phyloP scores from a whole-genome alignment of 2,113 vertebrate genomes.

The Mugil cephalus region DNA sequence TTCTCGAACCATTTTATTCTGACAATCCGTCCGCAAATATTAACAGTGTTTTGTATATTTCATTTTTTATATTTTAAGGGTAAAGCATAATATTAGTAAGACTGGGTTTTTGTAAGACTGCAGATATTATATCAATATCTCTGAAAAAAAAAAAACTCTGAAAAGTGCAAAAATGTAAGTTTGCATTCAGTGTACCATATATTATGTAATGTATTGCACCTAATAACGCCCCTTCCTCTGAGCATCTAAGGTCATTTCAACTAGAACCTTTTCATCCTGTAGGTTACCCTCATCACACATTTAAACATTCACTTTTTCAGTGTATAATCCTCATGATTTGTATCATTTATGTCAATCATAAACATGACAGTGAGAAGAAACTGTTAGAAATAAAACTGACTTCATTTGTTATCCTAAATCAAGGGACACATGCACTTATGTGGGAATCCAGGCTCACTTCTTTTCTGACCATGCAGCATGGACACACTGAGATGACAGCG shows the following conservation, averaged over 20 bases:
- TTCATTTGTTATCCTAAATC: constrained; percentile 36
- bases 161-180: constrained; percentile 66
- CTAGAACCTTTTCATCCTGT: constrained; percentile 24
- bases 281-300: constrained; percentile 19
- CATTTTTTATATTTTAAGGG: not conserved
- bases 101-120: constrained; percentile 52
- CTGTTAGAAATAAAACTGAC: constrained; percentile 18
- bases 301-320: constrained; percentile 58
- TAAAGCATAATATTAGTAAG: constrained; percentile 46
- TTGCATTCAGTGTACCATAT: constrained; percentile 48
- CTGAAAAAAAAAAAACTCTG: constrained; percentile 11
- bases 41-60: constrained; percentile 2
- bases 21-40: constrained; percentile 11
- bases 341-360: constrained; percentile 17
- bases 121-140: constrained; percentile 35
- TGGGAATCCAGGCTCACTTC: constrained; percentile 18
- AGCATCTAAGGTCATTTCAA: constrained; percentile 70
- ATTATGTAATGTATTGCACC: constrained; percentile 50
- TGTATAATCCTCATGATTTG: constrained; percentile 12
- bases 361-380: constrained; percentile 20
- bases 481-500: constrained; percentile 41
- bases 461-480: constrained; percentile 39
- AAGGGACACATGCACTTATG: constrained; percentile 62
- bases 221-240: not conserved
- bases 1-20: not conserved